Evolutionary conservation across 2,113 vertebrate species (phyloP), one percentile per base, ranked within the genome.

Genomic region (Esox niger): DNA sequence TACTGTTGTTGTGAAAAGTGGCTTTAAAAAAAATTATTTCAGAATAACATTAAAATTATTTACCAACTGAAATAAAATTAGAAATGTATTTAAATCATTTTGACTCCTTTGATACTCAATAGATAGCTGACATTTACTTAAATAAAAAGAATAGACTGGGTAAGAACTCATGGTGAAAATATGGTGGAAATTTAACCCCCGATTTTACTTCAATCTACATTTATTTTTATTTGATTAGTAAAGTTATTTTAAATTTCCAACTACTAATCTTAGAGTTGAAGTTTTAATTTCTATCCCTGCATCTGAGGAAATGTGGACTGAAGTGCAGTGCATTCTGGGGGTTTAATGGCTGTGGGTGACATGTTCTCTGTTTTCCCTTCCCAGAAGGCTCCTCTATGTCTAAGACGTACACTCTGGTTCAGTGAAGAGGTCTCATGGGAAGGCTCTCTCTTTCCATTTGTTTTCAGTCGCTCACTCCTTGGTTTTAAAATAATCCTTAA

Each of bases 191-290:
- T 75, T 1, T 3, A 57, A 68, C 69, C 66, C 69, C 66, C 32
- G 77, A 84, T 82, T 76, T 71, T 83, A 85, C 77, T 88, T 83
- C 80, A 68, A 85, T 76, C 73, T 75, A 81, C 83, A 87, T 88
- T 84, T 79, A 84, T 87, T 92, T 91, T 89, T 85, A 91, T 90
- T 89, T 90, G 86, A 92, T 89, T 87, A 87, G 86, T 86, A 90
- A 89, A 86, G 83, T 88, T 90, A 88, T 89, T 91, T 89, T 88
- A n/a, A n/a, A 90, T 90, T 87, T 82, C 86, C 46, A 70, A 80
- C 82, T 86, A 73, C 82, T 86, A 88, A 88, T 88, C 78, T 82
- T 67, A 76, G 77, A 78, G 79, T 79, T 58, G 72, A 82, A 82
- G 63, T 54, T 86, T 88, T 88, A 91, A 90, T 88, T 86, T 84